These are phyloP conservation scores for Vulpes lagopus DNA, from an alignment of 2,113 vertebrate genomes.

Conservation along the genomic window DNA sequence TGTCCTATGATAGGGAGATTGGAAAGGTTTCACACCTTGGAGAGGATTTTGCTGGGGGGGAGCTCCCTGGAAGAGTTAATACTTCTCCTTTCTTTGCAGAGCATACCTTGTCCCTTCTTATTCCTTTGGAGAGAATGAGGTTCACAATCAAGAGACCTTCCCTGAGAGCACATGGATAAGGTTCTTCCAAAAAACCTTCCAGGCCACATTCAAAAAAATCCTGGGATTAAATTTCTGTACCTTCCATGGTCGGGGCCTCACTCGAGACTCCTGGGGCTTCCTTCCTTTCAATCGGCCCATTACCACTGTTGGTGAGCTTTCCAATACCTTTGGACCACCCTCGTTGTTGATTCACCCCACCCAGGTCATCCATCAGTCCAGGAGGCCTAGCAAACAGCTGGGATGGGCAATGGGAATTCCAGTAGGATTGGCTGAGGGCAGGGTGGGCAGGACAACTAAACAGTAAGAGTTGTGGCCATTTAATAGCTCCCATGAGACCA, in stretches of 20 bases:
- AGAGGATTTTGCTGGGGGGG: neutral
- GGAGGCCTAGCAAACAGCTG: neutral
- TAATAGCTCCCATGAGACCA: neutral
- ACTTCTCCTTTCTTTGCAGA: slow-evolving; percentile 65
- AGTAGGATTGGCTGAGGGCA: neutral
- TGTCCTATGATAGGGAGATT: neutral
- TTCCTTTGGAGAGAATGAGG: slow-evolving; percentile 84
- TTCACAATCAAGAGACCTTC: slow-evolving; percentile 73
- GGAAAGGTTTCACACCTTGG: slow-evolving; percentile 14
- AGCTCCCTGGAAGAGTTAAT: neutral
- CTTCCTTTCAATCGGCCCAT: slow-evolving; percentile 82
- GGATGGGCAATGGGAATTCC: neutral
- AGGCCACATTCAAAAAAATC: slow-evolving; percentile 66
- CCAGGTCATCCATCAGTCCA: neutral
- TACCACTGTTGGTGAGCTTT: slow-evolving; percentile 83
- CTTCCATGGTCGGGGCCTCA: slow-evolving; percentile 80
- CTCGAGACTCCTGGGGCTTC: slow-evolving; percentile 80
- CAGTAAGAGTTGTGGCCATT: slow-evolving; percentile 28
- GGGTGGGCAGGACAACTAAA: neutral
- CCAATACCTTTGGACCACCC: neutral
- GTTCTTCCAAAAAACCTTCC: slow-evolving; percentile 70
- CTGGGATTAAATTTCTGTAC: slow-evolving; percentile 77
- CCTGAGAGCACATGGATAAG: slow-evolving; percentile 72
- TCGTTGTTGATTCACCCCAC: neutral
- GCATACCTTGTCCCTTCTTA: slow-evolving; percentile 83